A percentile compares a stretch with the other conserved stretches of the same genome.
phyloP scores from a whole-genome alignment of 2,888 invertebrate species.

The Netelia inedita region DNA sequence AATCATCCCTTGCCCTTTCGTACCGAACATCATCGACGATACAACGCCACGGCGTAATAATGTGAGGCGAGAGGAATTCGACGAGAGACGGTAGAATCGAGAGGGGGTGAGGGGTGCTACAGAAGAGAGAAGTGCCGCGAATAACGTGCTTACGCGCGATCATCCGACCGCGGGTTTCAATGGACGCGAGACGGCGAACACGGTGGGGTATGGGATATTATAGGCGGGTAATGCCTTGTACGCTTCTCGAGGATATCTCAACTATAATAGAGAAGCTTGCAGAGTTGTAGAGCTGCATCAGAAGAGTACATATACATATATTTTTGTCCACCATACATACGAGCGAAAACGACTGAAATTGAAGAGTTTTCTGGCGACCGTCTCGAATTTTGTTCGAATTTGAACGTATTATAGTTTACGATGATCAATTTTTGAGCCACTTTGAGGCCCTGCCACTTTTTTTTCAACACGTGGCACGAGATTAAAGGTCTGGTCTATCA shows the following conservation, averaged over 20 bases:
- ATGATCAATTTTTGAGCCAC: too few species aligned
- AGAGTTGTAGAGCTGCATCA: conserved; percentile 46
- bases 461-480: too few species aligned
- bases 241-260: conserved; percentile 53
- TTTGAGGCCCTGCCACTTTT: too few species aligned
- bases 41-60: background rate
- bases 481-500: too few species aligned
- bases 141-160: conserved; percentile 85
- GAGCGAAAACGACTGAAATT: background rate
- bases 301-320: conserved; percentile 26
- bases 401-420: too few species aligned
- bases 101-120: background rate
- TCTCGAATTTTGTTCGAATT: too few species aligned
- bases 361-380: too few species aligned
- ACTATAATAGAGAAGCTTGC: conserved; percentile 56
- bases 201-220: conserved; percentile 51
- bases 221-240: conserved; percentile 49
- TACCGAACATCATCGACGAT: conserved; percentile 33
- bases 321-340: background rate
- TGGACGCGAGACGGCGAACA: conserved; percentile 69
- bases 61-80: conserved; percentile 6
- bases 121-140: conserved; percentile 79
- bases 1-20: conserved; percentile 52
- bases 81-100: background rate
- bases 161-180: conserved; percentile 81